Evolutionary conservation across 2,888 invertebrate genomes (phyloP), one percentile per base, ranked within the genome.

Genomic region (Allacma fusca): DNA sequence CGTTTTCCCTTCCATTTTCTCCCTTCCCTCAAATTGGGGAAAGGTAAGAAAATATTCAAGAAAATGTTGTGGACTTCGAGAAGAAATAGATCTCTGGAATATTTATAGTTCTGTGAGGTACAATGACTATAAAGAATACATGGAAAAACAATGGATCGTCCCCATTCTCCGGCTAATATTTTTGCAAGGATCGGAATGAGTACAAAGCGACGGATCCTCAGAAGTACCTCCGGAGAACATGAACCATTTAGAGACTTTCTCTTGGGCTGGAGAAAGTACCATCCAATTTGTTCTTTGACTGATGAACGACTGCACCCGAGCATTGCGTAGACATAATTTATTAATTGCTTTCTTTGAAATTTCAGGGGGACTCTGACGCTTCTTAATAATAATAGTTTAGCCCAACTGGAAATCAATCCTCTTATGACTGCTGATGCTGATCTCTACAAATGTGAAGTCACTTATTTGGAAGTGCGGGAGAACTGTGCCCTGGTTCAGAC

Each of bases 401-500:
- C 92, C 0, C 90, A 90, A 84, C 88, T 94, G 85, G 90, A 91
- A 85, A 92, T 94, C 83, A 88, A 89, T 40, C 89, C 90, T 71
- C 89, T 93, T 19, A 89, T 91, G 83, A 89, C 92, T 1, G 90
- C 91, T 71, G 94, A 94, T 85, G 94, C 94, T 83, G 93, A 93
- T 0, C 89, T 92, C 69, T 94, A 92, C 89, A 92, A 93, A 84
- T 94, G 94, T 85, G 94, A 94, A 87, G 92, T 93, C 85, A 94
- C 93, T 0, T 94, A 93, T 86, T 87, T 93, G 26, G 92, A 92
- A 85, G 93, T 93, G 0, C 90, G 91, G 0, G 93, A 94, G 83
- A 91, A 91, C 85, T 94, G 94, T 87, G 92, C 92, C 86, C 92
- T 93, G 13, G 92, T 93, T 29, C 94, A 94, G 86, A 91, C 93